Percentiles rank a stretch among this genome's conserved stretches.
Evolutionary conservation across 2,113 vertebrate species (phyloP).

Genomic region (Vulpes ferrilata): DNA sequence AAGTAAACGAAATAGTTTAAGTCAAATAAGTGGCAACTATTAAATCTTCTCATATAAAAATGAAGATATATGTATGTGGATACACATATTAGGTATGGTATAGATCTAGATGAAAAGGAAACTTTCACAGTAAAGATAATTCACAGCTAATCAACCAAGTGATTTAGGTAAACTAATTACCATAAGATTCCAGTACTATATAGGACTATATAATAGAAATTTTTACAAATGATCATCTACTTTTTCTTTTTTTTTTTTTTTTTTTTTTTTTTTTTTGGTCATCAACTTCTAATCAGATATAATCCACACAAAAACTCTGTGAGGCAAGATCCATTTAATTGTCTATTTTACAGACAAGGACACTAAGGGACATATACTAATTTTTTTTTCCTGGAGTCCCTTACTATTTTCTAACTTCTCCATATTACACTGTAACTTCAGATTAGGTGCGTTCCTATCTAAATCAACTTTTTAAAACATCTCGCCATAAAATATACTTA

Average conservation of each 20-base stretch:
- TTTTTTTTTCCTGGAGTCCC: neutral
- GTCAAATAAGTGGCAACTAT: neutral
- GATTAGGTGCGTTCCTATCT: neutral
- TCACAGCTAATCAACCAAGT: neutral
- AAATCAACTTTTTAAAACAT: neutral
- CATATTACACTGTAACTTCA: neutral
- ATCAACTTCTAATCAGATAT: neutral
- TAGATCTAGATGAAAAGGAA: neutral
- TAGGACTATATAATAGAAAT: neutral
- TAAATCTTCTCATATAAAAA: conserved; percentile 8
- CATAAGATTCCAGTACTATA: neutral
- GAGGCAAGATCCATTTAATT: neutral
- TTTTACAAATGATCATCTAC: neutral
- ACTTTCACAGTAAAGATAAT: neutral
- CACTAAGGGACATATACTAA: neutral
- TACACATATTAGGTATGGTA: neutral
- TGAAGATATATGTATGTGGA: neutral
- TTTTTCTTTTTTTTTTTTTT: no score
- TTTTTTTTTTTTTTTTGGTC: no score
- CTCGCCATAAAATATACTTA: neutral
- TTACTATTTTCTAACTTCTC: neutral
- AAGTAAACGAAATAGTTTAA: neutral
- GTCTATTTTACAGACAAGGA: neutral
- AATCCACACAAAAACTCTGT: neutral
- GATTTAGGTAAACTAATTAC: neutral